Evolutionary conservation across 1,140 invertebrate species (phyloP), one percentile per base, ranked within the genome.

Genomic region (Oppia nitens): DNA sequence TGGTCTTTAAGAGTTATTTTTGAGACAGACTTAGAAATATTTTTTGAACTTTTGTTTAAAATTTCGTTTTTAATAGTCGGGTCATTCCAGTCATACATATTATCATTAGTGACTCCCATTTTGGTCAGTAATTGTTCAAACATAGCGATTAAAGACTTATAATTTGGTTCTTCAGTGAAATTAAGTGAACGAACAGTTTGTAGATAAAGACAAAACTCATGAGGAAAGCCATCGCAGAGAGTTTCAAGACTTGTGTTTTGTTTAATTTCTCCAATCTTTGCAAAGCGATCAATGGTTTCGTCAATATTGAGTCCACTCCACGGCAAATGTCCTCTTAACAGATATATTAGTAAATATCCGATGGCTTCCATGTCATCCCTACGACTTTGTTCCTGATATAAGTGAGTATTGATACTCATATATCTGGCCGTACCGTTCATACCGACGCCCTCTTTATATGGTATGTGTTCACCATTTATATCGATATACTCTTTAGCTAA

Each of bases 341-440:
- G 98, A 78, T 99, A 99, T 93, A 99, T 98, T 78, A 99, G 98
- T 94, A 99, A 98, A 77, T 99, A 94, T 62, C 96, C 96, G 65
- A 99, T 77, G 57, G 95, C 95, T 77, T 99, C 96, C 70, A 99
- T 78, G 77, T 99, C 96, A 76, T 99, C 96, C 72, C 96, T 79
- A 72, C 96, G 81, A 71, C 92, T 97, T 83, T 99, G 96, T 77
- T 99, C 95, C n/a, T 54, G 60, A 23, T 64, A 65, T 20, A 64
- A 47, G 55, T 68, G 63, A 12, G 67, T 59, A 51, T 67, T 65
- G 47, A 67, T 68, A 53, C 53, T 60, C 64, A 68, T 68, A 47
- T 67, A 67, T 11, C 67, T 56, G 11, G 77, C 78, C 25, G 78
- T 80, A 47, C 78, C 78, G 27, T 77, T 80, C 26, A 79, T 66